These are phyloP conservation scores for Urocyon cinereoargenteus DNA, from an alignment of 2,797 vertebrate species.

Conservation along the genomic window DNA sequence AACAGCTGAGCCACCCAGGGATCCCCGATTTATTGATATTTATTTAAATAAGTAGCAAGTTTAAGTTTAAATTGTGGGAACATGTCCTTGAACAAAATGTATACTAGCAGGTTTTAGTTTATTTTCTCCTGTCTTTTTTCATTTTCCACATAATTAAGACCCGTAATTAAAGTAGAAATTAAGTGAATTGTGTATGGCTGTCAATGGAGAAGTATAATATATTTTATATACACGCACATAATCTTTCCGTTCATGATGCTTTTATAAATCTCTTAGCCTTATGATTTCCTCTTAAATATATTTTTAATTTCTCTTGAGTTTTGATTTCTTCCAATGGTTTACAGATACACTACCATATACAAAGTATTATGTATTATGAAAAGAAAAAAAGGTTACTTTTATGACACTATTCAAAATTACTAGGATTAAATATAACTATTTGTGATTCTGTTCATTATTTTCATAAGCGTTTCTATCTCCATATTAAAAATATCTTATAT, in stretches of 20 bases:
- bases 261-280: not conserved
- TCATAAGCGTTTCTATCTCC: not conserved
- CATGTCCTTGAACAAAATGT: not conserved
- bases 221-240: not conserved
- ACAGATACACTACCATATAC: too few species aligned
- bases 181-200: not conserved
- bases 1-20: too few species aligned
- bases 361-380: not conserved
- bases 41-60: not conserved
- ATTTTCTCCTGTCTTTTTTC: not conserved
- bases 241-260: not conserved
- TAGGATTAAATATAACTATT: not conserved
- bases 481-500: not conserved
- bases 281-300: not conserved
- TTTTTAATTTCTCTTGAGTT: not conserved
- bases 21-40: not conserved
- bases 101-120: not conserved
- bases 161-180: not conserved
- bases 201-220: not conserved
- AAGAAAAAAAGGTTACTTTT: not conserved
- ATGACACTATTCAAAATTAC: not conserved
- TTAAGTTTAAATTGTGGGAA: slow-evolving; percentile 35
- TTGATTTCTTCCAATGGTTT: not conserved
- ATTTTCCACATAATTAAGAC: not conserved
- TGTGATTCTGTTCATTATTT: not conserved